Evolutionary conservation across 1,140 invertebrate genomes (phyloP).

Genomic region (Drosophila bocqueti): DNA sequence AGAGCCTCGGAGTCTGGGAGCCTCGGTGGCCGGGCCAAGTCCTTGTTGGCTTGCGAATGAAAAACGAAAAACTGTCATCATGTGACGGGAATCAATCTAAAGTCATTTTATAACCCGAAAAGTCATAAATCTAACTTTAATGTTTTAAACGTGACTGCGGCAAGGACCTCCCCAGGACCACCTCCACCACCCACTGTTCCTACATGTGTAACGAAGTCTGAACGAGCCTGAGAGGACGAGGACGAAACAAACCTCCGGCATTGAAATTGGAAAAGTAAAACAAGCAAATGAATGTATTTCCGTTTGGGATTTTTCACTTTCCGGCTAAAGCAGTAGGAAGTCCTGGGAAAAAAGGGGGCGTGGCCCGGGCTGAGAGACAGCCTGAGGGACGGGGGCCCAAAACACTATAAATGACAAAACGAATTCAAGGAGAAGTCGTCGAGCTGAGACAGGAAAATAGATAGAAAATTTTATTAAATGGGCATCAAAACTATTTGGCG

Average conservation of each 20-base stretch:
- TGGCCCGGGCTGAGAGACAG: background rate
- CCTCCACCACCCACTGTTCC: conserved; percentile 1
- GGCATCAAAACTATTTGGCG: conserved; percentile 78
- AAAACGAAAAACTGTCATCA: conserved; percentile 85
- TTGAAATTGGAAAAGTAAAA: conserved; percentile 83
- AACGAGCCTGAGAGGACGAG: conserved; percentile 9
- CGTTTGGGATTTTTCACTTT: conserved; percentile 83
- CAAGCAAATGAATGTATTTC: conserved; percentile 83
- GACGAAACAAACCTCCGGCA: conserved; percentile 52
- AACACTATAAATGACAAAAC: conserved; percentile 73
- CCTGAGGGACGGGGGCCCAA: background rate
- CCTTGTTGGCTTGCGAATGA: conserved; percentile 59
- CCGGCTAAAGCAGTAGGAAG: conserved; percentile 36
- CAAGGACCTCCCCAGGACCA: conserved; percentile 55
- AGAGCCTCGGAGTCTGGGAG: background rate
- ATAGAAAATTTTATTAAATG: conserved; percentile 81
- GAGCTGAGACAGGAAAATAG: conserved; percentile 51
- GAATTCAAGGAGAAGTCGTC: conserved; percentile 43
- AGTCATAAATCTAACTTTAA: conserved; percentile 85
- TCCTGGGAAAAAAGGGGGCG: conserved; percentile 12
- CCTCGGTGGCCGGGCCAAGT: background rate
- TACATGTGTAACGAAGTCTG: conserved; percentile 52
- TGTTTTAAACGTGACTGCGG: conserved; percentile 84
- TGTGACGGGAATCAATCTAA: conserved; percentile 85
- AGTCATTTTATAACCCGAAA: conserved; percentile 85